Conservation (phyloP, 2,113 vertebrate genomes). For the Halichoerus grypus region DNA sequence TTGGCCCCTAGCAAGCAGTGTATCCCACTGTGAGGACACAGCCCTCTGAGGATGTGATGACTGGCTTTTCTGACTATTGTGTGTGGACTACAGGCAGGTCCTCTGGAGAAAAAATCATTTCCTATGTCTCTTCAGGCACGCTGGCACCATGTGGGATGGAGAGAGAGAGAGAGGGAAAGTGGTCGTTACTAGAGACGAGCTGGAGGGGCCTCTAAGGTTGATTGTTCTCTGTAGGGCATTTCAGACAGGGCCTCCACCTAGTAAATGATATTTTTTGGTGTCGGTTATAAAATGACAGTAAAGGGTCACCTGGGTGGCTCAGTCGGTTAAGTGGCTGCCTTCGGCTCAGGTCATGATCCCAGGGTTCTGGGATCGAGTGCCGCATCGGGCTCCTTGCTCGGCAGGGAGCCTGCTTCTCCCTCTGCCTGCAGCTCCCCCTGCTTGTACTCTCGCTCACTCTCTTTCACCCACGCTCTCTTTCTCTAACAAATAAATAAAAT, state of each 20-base stretch:
- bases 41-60: neutral
- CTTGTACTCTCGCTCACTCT: too few species aligned
- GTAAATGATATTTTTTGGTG: neutral
- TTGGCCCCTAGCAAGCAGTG: neutral
- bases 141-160: neutral
- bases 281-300: neutral
- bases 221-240: neutral
- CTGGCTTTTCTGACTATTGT: neutral
- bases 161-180: neutral
- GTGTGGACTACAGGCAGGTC: neutral
- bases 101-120: neutral
- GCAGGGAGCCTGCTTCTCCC: too few species aligned
- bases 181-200: neutral
- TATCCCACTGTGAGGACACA: rapidly evolving
- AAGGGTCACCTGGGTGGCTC: neutral
- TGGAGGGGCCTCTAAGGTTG: neutral
- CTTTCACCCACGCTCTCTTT: too few species aligned
- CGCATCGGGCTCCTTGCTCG: too few species aligned
- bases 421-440: too few species aligned
- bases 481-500: too few species aligned
- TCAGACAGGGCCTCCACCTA: neutral
- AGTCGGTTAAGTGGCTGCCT: too few species aligned
- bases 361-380: too few species aligned
- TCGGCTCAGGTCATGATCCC: too few species aligned
- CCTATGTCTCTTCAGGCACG: neutral